phyloP scores from a whole-genome alignment of 1,140 invertebrate genomes.

The Tetraneura akinire region DNA sequence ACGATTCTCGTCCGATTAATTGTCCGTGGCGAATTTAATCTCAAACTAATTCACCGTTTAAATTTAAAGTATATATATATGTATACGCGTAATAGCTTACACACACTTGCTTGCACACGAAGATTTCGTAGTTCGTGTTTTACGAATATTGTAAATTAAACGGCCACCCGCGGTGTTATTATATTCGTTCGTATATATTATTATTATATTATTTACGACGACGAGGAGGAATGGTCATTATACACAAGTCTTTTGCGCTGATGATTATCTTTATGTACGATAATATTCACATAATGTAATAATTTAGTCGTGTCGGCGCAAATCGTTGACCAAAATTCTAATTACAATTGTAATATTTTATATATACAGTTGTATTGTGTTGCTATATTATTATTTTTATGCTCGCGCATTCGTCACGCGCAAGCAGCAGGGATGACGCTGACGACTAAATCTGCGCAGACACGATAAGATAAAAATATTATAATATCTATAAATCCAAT shows the following conservation, averaged over 20 bases:
- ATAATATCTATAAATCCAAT: no score
- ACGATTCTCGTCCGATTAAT: constrained; percentile 44
- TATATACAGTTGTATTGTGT: no score
- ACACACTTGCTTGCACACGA: background rate
- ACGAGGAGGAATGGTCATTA: constrained; percentile 3
- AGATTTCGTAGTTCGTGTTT: background rate
- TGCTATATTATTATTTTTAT: no score
- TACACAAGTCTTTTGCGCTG: constrained; percentile 13
- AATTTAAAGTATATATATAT: no score
- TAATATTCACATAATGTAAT: no score
- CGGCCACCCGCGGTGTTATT: constrained; percentile 45
- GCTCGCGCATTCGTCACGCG: no score
- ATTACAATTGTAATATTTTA: no score
- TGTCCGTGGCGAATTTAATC: constrained; percentile 48
- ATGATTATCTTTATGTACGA: background rate
- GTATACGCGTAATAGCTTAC: background rate
- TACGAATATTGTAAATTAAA: constrained; percentile 49
- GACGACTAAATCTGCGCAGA: no score
- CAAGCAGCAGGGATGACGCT: no score
- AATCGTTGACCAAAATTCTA: no score
- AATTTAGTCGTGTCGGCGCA: background rate
- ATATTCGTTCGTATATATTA: background rate
- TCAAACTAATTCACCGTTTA: constrained; percentile 44
- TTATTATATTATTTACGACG: background rate
- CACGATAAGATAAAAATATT: no score